Evolutionary conservation across 30 jellyfish, hydroid and myxozoan species (phyloP).

Genomic region (Chironex yamaguchii): DNA sequence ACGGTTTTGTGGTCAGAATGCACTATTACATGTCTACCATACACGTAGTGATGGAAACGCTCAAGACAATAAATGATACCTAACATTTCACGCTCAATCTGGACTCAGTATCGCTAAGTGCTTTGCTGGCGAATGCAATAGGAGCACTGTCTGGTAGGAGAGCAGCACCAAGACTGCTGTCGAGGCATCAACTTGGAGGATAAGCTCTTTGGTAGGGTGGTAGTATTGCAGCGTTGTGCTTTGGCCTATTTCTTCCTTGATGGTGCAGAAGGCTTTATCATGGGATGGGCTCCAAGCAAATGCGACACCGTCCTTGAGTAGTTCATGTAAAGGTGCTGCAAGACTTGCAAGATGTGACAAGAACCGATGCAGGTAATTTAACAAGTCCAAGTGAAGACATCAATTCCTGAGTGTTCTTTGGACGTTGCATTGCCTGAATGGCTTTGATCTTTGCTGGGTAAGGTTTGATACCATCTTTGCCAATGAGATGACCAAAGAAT

Average conservation of each 20-base stretch:
- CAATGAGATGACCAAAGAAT: constrained; percentile 10
- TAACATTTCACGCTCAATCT: constrained; percentile 19
- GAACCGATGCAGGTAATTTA: constrained; percentile 52
- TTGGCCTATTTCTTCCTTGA: constrained; percentile 10
- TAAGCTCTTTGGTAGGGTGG: constrained; percentile 15
- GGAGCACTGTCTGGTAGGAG: constrained; percentile 6
- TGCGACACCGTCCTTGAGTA: constrained; percentile 1
- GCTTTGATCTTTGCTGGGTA: too few relatives aligned
- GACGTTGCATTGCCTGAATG: too few relatives aligned
- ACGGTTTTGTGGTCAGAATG: constrained; percentile 39
- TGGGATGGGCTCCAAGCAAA: background rate
- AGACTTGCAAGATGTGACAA: constrained; percentile 3
- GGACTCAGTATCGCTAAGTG: constrained; percentile 6
- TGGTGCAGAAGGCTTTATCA: constrained; percentile 1
- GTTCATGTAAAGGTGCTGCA: constrained; percentile 18
- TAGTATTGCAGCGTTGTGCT: constrained; percentile 13
- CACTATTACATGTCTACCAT: constrained; percentile 3
- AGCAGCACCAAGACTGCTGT: constrained; percentile 12
- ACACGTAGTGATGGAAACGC: constrained; percentile 26
- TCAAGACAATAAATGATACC: constrained; percentile 4
- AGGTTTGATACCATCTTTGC: constrained; percentile 25
- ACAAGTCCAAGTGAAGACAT: too few relatives aligned
- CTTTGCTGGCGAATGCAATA: constrained; percentile 24
- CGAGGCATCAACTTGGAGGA: constrained; percentile 28
- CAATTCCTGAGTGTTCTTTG: too few relatives aligned